Evolutionary conservation across 2,113 vertebrate genomes (phyloP), one percentile per base, ranked within the genome.

Genomic region (Potamarius usumacintae): DNA sequence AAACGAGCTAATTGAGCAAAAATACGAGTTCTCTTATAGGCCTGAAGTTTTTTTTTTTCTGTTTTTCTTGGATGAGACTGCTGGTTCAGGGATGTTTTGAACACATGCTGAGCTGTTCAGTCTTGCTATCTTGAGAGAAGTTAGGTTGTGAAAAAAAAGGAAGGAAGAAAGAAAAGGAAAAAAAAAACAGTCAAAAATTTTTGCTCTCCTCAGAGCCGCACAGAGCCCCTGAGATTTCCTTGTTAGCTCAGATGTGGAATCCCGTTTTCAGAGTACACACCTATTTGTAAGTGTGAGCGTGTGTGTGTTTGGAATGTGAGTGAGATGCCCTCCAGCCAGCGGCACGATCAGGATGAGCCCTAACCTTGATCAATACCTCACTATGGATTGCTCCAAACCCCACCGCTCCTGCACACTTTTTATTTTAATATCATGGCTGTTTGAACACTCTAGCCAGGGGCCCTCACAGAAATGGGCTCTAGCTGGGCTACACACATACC

Each of bases 311-410:
- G 67, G 81, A 74, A 67, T 88, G 90, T 22, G 62, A 52, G 58
- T 25, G 27, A 11, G 92, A 93, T 87, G 87, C 92, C 92, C 91
- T 91, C 89, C 88, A 92, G 93, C 93, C 93, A 94, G 77, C 87
- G 90, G 92, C 52, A 83, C 81, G 83, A 89, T 88, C 82, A 81
- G 91, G 89, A 91, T 87, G 86, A 94, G 93, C 93, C 92, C 95
- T 94, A 95, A 94, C 95, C 94, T 94, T 95, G 94, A 96, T 96
- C 95, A 95, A 95, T 95, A 96, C 93, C 92, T 93, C 92, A 91
- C 93, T 94, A 89, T 93, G 92, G 94, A 95, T 94, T 91, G 94
- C 93, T 92, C 91, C 91, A 93, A 91, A 93, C 90, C 92, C 91
- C 88, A 91, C 92, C 92, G 92, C 91, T 94, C 91, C 93, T 83